These are phyloP conservation scores for Orientallactaga bullata DNA, from an alignment of 2,113 vertebrate species.

Conservation along the genomic window DNA sequence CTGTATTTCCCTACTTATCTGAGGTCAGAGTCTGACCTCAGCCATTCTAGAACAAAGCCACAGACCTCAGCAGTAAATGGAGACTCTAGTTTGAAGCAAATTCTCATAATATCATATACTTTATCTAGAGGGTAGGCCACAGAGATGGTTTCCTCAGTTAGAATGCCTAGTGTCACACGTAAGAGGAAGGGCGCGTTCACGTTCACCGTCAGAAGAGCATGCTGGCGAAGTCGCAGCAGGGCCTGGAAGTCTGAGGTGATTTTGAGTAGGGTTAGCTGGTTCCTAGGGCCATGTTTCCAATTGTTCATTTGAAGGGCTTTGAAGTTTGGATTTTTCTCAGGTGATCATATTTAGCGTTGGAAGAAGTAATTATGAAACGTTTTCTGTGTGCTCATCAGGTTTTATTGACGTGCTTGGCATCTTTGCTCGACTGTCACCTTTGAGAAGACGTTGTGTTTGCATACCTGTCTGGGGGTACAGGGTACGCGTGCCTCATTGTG, in stretches of 20 bases:
- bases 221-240: background rate
- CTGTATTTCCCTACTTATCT: constrained; percentile 66
- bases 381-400: background rate
- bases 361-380: background rate
- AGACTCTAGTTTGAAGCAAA: constrained; percentile 38
- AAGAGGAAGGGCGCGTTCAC: background rate
- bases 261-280: background rate
- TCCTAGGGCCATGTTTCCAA: background rate
- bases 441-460: background rate
- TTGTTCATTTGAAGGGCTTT: constrained; percentile 1
- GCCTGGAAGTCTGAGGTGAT: background rate
- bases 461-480: background rate
- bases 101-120: constrained; percentile 34
- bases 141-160: background rate
- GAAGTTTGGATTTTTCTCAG: background rate
- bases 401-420: background rate
- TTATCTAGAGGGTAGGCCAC: constrained; percentile 27
- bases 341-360: background rate
- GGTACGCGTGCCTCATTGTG: background rate
- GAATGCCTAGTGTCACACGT: background rate
- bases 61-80: constrained; percentile 56
- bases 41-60: constrained; percentile 67
- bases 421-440: background rate
- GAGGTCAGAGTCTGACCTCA: constrained; percentile 73
- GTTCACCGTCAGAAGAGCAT: background rate